Conservation (phyloP, 2,113 vertebrate species). For the Potamarius usumacintae region DNA sequence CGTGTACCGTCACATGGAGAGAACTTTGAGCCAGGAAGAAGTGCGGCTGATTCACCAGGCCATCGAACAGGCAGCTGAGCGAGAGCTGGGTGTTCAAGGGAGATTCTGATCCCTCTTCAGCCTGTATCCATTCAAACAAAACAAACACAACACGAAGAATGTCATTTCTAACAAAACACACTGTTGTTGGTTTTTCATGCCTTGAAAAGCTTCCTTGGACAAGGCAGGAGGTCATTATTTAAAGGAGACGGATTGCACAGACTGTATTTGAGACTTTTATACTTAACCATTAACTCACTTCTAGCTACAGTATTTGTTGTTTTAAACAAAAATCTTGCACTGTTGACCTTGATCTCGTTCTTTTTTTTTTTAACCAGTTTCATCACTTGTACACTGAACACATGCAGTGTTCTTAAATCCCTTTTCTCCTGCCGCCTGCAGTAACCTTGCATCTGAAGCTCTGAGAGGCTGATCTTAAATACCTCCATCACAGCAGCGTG, state of each 20-base stretch:
- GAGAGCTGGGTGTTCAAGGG: conserved; percentile 82
- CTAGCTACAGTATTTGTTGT: background rate
- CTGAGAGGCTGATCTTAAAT: conserved; percentile 39
- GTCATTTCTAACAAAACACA: background rate
- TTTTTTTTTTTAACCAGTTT: background rate
- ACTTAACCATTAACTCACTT: background rate
- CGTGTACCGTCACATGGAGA: conserved; percentile 89
- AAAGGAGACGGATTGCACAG: background rate
- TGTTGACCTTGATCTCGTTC: conserved; percentile 15
- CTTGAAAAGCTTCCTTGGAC: background rate
- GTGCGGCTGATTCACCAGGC: conserved; percentile 76
- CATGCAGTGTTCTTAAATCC: conserved; percentile 25
- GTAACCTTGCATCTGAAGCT: conserved; percentile 37
- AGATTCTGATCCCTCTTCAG: conserved; percentile 73
- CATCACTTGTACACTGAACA: background rate
- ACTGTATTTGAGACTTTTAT: background rate
- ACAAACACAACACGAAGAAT: background rate
- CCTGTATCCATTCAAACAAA: background rate
- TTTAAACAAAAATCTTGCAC: conserved; percentile 9
- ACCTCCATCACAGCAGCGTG: conserved; percentile 31
- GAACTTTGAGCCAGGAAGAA: conserved; percentile 84
- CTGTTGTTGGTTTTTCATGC: background rate
- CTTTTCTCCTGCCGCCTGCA: conserved; percentile 30
- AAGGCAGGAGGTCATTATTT: background rate
- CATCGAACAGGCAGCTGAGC: conserved; percentile 74